These are phyloP conservation scores for Chrysolina haemoptera DNA, from an alignment of 2,888 invertebrate genomes.

Conservation along the genomic window DNA sequence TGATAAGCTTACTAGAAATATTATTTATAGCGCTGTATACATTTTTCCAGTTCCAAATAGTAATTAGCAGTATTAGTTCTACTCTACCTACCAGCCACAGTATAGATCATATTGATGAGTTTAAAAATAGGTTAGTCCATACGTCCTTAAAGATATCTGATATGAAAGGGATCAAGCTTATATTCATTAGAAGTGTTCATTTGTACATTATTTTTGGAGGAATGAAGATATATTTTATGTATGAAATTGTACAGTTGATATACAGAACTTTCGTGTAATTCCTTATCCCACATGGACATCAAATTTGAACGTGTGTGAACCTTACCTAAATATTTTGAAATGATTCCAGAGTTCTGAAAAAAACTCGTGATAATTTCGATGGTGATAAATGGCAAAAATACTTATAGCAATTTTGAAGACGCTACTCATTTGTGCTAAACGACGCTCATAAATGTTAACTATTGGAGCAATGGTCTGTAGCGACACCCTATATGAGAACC, in stretches of 20 bases:
- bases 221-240: conserved; percentile 13
- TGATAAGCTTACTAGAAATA: not conserved
- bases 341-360: no score
- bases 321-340: no score
- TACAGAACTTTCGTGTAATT: no score
- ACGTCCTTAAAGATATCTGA: conserved; percentile 17
- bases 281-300: no score
- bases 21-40: not conserved
- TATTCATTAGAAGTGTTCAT: not conserved
- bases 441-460: no score
- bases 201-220: conserved; percentile 12
- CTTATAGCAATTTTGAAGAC: no score
- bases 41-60: not conserved
- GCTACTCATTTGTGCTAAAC: no score
- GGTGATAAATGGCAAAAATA: no score
- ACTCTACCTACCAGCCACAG: not conserved
- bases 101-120: not conserved
- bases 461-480: no score
- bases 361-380: no score
- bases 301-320: no score
- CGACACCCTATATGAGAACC: no score
- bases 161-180: conserved; percentile 9
- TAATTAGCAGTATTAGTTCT: conserved; percentile 2
- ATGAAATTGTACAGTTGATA: not conserved
- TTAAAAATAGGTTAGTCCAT: not conserved